phyloP scores from a whole-genome alignment of 2,888 invertebrate genomes.

The Masnerella sp. region DNA sequence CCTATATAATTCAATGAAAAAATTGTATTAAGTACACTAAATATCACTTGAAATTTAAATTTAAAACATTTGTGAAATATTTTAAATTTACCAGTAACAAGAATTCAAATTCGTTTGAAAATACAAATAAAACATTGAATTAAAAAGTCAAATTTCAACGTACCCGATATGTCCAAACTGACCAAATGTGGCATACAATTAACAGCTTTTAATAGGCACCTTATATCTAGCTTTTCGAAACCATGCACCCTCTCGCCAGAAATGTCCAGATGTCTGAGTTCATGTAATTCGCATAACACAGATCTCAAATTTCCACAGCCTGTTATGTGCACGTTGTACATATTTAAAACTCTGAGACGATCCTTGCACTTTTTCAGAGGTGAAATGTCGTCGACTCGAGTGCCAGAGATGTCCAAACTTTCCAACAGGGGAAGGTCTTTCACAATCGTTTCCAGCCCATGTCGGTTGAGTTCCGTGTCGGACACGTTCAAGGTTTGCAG shows the following conservation, averaged over 20 bases:
- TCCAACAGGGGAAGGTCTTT: slow-evolving; percentile 82
- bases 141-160: slow-evolving; percentile 38
- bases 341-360: slow-evolving; percentile 80
- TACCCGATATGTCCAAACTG: slow-evolving; percentile 83
- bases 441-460: slow-evolving; percentile 82
- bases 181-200: slow-evolving; percentile 80
- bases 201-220: slow-evolving; percentile 78
- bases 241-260: slow-evolving; percentile 79
- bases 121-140: not conserved
- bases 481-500: slow-evolving; percentile 82
- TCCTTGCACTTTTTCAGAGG: slow-evolving; percentile 80
- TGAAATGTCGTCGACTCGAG: slow-evolving; percentile 81
- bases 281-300: slow-evolving; percentile 79
- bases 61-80: not conserved
- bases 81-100: not conserved
- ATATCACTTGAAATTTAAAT: no score
- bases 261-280: slow-evolving; percentile 80
- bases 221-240: slow-evolving; percentile 77
- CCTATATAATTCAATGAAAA: slow-evolving; percentile 72
- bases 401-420: slow-evolving; percentile 83
- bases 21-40: no score
- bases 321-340: slow-evolving; percentile 81
- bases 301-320: slow-evolving; percentile 76
- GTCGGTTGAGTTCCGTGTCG: slow-evolving; percentile 84
- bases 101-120: not conserved